phyloP scores from a whole-genome alignment of 2,797 vertebrate genomes.

The Lycodopsis pacificus region DNA sequence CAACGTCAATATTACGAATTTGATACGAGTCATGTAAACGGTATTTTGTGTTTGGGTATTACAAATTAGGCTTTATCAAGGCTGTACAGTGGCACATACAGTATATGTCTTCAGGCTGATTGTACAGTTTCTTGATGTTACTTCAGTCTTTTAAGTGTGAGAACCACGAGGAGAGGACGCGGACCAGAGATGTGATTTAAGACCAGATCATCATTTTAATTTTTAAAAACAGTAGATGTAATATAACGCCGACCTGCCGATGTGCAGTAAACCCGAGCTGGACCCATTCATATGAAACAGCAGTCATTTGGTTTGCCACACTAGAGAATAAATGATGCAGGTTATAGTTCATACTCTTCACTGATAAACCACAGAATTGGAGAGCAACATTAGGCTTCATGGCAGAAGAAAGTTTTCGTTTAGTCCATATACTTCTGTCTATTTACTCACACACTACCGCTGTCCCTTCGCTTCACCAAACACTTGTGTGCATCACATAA shows the following conservation, averaged over 20 bases:
- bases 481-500: not conserved
- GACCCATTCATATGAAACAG: not conserved
- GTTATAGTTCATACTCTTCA: not conserved
- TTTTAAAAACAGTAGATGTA: not conserved
- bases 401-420: not conserved
- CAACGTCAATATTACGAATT: not conserved
- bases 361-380: not conserved
- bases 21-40: not conserved
- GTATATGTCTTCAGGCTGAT: not conserved
- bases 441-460: too few relatives aligned
- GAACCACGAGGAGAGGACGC: not conserved
- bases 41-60: not conserved
- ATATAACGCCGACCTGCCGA: not conserved
- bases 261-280: not conserved
- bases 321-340: not conserved
- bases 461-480: not conserved
- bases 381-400: not conserved
- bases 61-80: not conserved
- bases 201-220: not conserved
- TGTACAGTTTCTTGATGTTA: not conserved
- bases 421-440: not conserved
- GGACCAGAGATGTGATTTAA: not conserved
- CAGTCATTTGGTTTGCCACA: not conserved
- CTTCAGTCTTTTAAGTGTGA: not conserved
- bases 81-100: too few relatives aligned